These are phyloP conservation scores for Lasioglossum zephyrum DNA, from an alignment of 2,888 invertebrate genomes.

Conservation along the genomic window DNA sequence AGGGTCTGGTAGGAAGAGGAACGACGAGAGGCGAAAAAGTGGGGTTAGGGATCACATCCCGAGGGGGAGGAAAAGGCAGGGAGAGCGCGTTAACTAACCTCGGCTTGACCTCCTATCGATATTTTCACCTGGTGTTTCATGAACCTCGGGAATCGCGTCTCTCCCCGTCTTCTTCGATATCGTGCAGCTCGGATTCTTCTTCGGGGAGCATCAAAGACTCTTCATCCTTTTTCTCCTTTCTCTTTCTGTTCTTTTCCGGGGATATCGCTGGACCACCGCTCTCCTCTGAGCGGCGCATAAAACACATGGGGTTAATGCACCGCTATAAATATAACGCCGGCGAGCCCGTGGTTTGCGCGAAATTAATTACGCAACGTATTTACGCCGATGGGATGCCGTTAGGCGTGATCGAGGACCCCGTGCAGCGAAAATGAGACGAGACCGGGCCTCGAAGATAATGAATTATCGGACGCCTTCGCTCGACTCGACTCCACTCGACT, in stretches of 20 bases:
- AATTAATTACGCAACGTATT: slow-evolving; percentile 74
- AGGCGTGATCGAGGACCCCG: slow-evolving; percentile 72
- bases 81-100: slow-evolving; percentile 69
- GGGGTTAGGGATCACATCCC: neutral
- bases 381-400: slow-evolving; percentile 72
- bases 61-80: slow-evolving; percentile 1
- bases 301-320: slow-evolving; percentile 70
- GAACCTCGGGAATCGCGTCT: slow-evolving; percentile 66
- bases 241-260: slow-evolving; percentile 26
- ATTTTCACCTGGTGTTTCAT: slow-evolving; percentile 66
- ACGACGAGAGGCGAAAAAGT: slow-evolving; percentile 7
- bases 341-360: slow-evolving; percentile 62
- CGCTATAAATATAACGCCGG: slow-evolving; percentile 70
- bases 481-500: slow-evolving; percentile 9
- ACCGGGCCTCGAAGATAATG: slow-evolving; percentile 56
- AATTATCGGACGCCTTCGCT: slow-evolving; percentile 59
- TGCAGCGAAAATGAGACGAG: slow-evolving; percentile 71
- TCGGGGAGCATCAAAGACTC: neutral
- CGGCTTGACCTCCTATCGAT: slow-evolving; percentile 74
- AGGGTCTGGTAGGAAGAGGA: neutral
- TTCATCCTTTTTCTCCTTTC: slow-evolving; percentile 15
- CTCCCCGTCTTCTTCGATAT: slow-evolving; percentile 16
- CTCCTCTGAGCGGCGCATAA: slow-evolving; percentile 55
- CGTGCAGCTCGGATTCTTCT: slow-evolving; percentile 1
- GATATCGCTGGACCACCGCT: slow-evolving; percentile 16